A percentile compares a stretch with the other conserved stretches of the same genome.
phyloP scores from a whole-genome alignment of 1,140 invertebrate genomes.

The Oryzaephilus surinamensis region DNA sequence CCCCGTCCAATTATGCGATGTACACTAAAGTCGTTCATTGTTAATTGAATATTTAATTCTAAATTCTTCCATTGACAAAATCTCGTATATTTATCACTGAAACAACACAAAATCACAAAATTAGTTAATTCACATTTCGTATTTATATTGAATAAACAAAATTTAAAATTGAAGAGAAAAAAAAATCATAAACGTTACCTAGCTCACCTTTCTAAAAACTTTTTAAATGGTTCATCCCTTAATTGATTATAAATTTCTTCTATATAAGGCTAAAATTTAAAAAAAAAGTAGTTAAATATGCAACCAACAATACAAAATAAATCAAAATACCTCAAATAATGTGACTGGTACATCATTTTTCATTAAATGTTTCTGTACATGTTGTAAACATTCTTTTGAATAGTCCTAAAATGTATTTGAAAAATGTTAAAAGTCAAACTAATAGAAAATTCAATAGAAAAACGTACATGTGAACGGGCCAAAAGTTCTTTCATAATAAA shows the following conservation, averaged over 20 bases:
- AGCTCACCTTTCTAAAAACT: slow-evolving; percentile 90
- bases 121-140: neutral
- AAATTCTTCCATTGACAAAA: slow-evolving; percentile 99
- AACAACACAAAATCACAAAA: slow-evolving; percentile 36
- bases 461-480: slow-evolving; percentile 91
- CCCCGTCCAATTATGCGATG: slow-evolving; percentile 99
- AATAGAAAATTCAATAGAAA: neutral
- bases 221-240: slow-evolving; percentile 91
- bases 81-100: slow-evolving; percentile 96
- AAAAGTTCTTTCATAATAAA: slow-evolving; percentile 99
- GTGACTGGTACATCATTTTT: slow-evolving; percentile 93
- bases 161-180: slow-evolving; percentile 1
- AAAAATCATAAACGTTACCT: slow-evolving; percentile 17
- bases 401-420: slow-evolving; percentile 82
- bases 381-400: slow-evolving; percentile 89
- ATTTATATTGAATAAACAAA: slow-evolving; percentile 8
- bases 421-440: slow-evolving; percentile 6
- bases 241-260: slow-evolving; percentile 98
- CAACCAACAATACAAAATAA: slow-evolving; percentile 1
- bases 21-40: slow-evolving; percentile 99
- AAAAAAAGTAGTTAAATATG: slow-evolving; percentile 12
- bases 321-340: slow-evolving; percentile 82
- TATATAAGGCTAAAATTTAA: slow-evolving; percentile 83
- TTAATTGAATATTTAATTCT: slow-evolving; percentile 98
- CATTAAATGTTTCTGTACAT: slow-evolving; percentile 96